Base-by-base conservation (phyloP, 2,797 vertebrate species). In the Hemibagrus guttatus region DNA sequence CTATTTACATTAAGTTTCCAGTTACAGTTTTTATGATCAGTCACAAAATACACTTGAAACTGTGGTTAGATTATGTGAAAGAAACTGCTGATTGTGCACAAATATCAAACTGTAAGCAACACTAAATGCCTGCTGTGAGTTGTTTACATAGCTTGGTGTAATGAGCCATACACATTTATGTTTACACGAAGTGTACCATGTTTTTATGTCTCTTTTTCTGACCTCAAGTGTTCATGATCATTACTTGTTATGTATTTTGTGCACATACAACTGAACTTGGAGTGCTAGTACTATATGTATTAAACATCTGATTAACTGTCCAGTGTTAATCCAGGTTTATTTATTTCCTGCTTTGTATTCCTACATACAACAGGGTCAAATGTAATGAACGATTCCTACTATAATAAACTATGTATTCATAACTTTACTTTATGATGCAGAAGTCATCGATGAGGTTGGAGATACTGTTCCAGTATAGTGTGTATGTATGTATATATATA, bases 101-200 rank as follows among this genome's bases (percentile, higher is more conserved):
- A 84, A 75, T 86, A 79, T 58, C 72, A 87, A 72, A 82, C 72
- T 85, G 64, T 88, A 66, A 35, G 23, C 59, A 86, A 86, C 87
- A 83, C 80, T 74, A 72, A 85, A 87, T 66, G 61, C 39, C 56
- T 80, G 54, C 84, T 89, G 81, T 19, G 78, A 56, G 61, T 81
- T 35, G 58, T 83, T 89, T 80, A 84, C 59, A 13, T 86, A 58
- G 58, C 23, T 31, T 83, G n/a, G 49, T 87, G 78, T 81, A 74
- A 85, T 81, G 79, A 85, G 82, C 74, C 74, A 87, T 71, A 61
- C 39, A 79, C 54, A 21, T 71, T 56, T 58, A 13, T 79, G 81
- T 82, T 82, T 66, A 68, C n/a, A 23, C 31, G n/a, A 82, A 66
- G 63, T 82, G 46, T 68, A 52, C 26, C 78, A 42, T 0, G 12